These are phyloP conservation scores for Sinocyclocheilus anophthalmus DNA, from an alignment of 2,113 vertebrate genomes.

Conservation along the genomic window DNA sequence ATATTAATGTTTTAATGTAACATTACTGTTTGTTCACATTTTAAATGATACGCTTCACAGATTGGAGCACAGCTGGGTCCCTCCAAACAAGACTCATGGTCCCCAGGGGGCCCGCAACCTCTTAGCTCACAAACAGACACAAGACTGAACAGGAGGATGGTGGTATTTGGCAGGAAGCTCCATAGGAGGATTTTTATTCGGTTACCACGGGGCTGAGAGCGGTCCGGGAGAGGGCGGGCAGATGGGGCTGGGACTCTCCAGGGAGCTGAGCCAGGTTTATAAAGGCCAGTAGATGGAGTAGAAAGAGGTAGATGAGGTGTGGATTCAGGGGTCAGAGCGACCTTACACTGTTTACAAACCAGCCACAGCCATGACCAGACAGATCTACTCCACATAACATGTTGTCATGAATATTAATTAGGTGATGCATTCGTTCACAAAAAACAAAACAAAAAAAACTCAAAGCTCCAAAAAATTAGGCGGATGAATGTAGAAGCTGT, in stretches of 20 bases:
- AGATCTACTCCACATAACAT: neutral
- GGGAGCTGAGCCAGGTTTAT: slow-evolving; percentile 33
- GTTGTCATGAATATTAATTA: slow-evolving; percentile 30
- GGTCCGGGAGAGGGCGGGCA: neutral
- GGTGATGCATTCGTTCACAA: neutral
- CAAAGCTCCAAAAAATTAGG: too few relatives aligned
- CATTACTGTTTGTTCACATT: neutral
- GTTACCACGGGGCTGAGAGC: neutral
- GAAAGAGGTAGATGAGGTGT: slow-evolving; percentile 21
- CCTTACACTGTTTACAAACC: neutral
- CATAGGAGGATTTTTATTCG: slow-evolving; percentile 24
- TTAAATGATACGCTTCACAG: slow-evolving; percentile 69
- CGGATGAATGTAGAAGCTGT: neutral
- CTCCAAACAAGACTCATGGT: slow-evolving; percentile 45
- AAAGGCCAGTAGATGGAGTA: slow-evolving; percentile 24
- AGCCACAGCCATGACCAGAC: slow-evolving; percentile 1
- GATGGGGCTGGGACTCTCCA: slow-evolving; percentile 30
- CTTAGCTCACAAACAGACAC: slow-evolving; percentile 50
- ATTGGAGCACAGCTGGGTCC: slow-evolving; percentile 74
- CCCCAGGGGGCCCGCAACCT: neutral
- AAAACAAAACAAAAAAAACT: too few relatives aligned
- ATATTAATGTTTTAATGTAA: neutral
- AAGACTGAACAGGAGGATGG: slow-evolving; percentile 38
- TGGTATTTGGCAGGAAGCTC: slow-evolving; percentile 34
- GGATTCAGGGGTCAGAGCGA: slow-evolving; percentile 4